A percentile compares a stretch with the other conserved stretches of the same genome.
Evolutionary conservation across 2,888 invertebrate genomes (phyloP).

Genomic region (Eupeodes latifasciatus): DNA sequence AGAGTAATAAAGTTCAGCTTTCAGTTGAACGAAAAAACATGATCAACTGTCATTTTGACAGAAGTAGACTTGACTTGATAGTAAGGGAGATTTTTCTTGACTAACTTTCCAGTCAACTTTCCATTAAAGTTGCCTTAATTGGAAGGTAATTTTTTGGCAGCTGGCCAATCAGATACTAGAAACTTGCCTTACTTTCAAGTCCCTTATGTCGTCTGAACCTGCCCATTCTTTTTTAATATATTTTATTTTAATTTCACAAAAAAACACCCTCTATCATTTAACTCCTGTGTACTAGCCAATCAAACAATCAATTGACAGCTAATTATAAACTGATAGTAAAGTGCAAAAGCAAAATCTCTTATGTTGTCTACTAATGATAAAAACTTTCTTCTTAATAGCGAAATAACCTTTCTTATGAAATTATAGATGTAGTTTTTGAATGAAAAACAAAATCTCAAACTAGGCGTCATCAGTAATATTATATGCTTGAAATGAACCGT

Average conservation of each 20-base stretch:
- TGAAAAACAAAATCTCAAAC: neutral
- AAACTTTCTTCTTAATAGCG: neutral
- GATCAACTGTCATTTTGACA: too few species aligned
- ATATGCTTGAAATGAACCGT: neutral
- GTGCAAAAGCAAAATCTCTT: neutral
- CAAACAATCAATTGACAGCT: neutral
- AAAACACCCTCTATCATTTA: neutral
- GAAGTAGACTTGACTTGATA: too few species aligned
- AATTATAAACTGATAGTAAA: neutral
- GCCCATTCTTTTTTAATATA: too few species aligned
- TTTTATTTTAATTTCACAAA: neutral
- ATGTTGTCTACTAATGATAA: constrained; percentile 5
- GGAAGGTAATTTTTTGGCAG: too few species aligned
- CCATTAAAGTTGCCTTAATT: too few species aligned
- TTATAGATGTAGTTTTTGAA: neutral
- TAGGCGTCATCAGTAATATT: neutral
- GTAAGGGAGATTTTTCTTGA: too few species aligned
- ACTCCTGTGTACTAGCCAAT: neutral
- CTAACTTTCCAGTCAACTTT: too few species aligned
- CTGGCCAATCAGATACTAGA: too few species aligned
- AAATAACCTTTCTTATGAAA: constrained; percentile 4
- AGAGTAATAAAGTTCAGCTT: too few species aligned
- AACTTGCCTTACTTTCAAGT: too few species aligned
- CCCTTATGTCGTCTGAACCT: too few species aligned
- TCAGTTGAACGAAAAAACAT: too few species aligned